Conservation (phyloP, 1,140 invertebrate genomes). For the Schlechtendalia chinensis region DNA sequence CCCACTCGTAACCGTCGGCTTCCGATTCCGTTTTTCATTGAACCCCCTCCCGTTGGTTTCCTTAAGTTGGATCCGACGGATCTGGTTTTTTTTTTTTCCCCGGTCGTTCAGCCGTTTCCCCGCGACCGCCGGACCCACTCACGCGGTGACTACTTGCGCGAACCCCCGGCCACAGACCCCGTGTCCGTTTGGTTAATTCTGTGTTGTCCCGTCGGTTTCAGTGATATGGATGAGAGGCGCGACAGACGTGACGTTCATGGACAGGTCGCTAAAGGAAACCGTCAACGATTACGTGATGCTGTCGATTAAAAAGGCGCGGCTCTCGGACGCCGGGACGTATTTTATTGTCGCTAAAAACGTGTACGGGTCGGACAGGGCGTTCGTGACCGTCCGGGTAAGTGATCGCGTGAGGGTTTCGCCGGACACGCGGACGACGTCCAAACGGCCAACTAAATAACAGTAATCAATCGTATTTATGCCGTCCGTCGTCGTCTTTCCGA, state of each 20-base stretch:
- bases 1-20: too few species aligned
- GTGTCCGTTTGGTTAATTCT: too few species aligned
- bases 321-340: conserved; percentile 89
- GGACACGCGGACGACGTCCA: not conserved
- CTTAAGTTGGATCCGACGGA: too few species aligned
- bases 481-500: too few species aligned
- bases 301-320: conserved; percentile 78
- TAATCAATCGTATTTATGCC: too few species aligned
- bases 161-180: too few species aligned
- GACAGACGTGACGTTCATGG: conserved; percentile 74
- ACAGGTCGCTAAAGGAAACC: conserved; percentile 74
- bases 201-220: conserved; percentile 56
- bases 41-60: too few species aligned
- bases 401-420: conserved; percentile 21
- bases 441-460: not conserved
- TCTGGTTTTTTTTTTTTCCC: too few species aligned
- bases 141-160: too few species aligned
- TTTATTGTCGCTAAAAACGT: conserved; percentile 89
- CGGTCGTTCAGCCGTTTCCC: too few species aligned
- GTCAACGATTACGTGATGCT: conserved; percentile 82
- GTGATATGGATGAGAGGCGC: conserved; percentile 84
- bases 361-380: conserved; percentile 80
- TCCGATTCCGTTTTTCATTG: too few species aligned
- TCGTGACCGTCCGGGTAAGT: conserved; percentile 76
- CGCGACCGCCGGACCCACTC: too few species aligned